These are phyloP conservation scores for Otus sunia DNA, from an alignment of 2,113 vertebrate species.

Conservation along the genomic window DNA sequence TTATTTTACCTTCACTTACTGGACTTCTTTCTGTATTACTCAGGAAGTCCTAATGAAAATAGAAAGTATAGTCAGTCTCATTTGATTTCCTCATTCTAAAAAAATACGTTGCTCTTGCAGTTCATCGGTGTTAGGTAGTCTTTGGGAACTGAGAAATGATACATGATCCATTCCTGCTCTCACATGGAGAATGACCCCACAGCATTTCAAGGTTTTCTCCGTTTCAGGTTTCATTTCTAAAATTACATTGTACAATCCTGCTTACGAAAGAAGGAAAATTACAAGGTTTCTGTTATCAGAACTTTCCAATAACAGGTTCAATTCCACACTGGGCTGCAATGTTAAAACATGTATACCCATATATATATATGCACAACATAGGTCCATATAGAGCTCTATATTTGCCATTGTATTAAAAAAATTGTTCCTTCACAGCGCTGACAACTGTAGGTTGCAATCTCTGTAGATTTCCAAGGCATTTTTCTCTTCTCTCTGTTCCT, in stretches of 20 bases:
- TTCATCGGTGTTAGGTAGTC: neutral
- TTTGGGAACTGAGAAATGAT: neutral
- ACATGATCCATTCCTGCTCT: rapidly evolving
- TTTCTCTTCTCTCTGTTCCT: neutral
- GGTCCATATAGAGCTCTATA: neutral
- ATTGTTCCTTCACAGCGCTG: neutral
- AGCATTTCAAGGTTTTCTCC: neutral
- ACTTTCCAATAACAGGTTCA: neutral
- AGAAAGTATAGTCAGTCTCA: neutral
- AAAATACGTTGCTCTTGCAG: neutral
- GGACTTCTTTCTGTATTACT: neutral
- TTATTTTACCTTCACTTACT: neutral
- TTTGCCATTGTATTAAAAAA: neutral
- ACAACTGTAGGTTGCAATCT: neutral
- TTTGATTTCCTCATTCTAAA: neutral
- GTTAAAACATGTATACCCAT: rapidly evolving
- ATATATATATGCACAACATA: neutral
- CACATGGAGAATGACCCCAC: neutral
- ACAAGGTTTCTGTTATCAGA: neutral
- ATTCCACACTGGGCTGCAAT: neutral
- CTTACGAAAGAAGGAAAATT: neutral
- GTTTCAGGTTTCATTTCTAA: neutral
- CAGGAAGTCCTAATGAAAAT: neutral
- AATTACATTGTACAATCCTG: neutral
- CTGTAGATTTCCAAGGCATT: neutral